Evolutionary conservation across 2,797 vertebrate genomes (phyloP), one percentile per base, ranked within the genome.

Genomic region (Pipistrellus pipistrellus): DNA sequence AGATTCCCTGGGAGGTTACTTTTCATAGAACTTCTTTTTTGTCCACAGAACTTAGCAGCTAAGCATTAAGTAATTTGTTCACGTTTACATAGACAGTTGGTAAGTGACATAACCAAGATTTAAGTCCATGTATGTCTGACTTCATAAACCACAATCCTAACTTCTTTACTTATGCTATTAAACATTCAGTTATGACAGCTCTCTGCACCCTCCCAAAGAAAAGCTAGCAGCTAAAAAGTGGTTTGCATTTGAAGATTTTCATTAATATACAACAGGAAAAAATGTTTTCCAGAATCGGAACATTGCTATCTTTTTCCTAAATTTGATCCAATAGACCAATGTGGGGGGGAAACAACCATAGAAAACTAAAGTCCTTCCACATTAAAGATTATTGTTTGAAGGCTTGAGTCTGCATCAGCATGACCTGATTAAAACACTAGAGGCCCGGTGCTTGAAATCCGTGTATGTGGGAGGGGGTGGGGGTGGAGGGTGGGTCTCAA

Each of bases 111-210:
- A 30, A 30, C 59, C 59, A 30, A 62, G 59, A 62, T 62, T 62
- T 73, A 86, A 93, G 27, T 35, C n/a, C 23, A 69, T 0, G 6
- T 80, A 51, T 53, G 27, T 46, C 41, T 85, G 48, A 88, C 12
- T 92, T 53, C 44, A 44, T 71, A 88, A 80, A 46, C 27, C 23
- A 55, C 41, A 80, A 71, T 23, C 27, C 38, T 83, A 86, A 75
- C 20, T 44, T 95, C 68, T 95, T 93, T 77, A 82, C 15, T 68
- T 76, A 91, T n/a, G 55, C 62, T 81, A 82, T n/a, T 68, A 73
- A 62, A 72, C 44, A 32, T 51, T 81, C 72, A 81, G 6, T 85
- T 46, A 82, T 30, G 53, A 48, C 71, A 89, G 17, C 27, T 5
- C 13, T 12, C 59, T 44, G 44, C 44, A 44, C 53, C 20, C 53